Base-by-base conservation (phyloP, 2,888 invertebrate species). In the Perdita meconis region DNA sequence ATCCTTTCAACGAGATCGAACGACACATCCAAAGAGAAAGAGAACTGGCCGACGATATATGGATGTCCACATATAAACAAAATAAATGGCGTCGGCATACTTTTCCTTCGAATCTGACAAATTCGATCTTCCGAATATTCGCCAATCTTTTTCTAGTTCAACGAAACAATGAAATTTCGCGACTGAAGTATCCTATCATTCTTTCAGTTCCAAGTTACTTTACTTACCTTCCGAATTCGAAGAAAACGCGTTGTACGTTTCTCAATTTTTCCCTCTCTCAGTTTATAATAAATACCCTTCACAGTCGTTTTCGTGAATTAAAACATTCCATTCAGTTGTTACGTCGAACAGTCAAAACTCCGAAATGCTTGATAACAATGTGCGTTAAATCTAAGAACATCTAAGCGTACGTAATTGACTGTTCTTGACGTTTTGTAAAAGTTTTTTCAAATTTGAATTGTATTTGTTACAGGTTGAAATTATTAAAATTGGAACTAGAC, bases 401-500 rank as follows among this genome's bases (percentile, higher is more conserved):
- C 0, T 6, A 16, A 2, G 5, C 19, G 8, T 3, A 2, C 0
- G 10, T 0, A 8, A 8, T 30, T 30, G 44, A 2, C 6, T 5
- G 16, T 1, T 16, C 2, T 0, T 2, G 16, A 16, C n/a, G 12
- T 10, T 2, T 1, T 0, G 0, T 16, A 10, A 0, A 3, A 10
- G 3, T 47, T 16, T 3, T 19, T 10, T 12, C 3, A 3, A 19
- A 47, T 19, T 6, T 26, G 26, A n/a, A 38, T 13, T 16, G 4
- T 64, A 3, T 64, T 56, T 65, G 16, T 87, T 87, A 5, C 86
- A 91, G 91, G 81, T 90, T 89, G 86, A 88, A 89, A 86, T 84
- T 86, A 82, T 80, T 85, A 81, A 90, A 90, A 89, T 89, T 89
- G 80, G 87, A 89, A 86, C 86, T 87, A 88, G 84, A 84, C 86